Base-by-base conservation (phyloP, 2,888 invertebrate genomes). In the Pollenia angustigena region DNA sequence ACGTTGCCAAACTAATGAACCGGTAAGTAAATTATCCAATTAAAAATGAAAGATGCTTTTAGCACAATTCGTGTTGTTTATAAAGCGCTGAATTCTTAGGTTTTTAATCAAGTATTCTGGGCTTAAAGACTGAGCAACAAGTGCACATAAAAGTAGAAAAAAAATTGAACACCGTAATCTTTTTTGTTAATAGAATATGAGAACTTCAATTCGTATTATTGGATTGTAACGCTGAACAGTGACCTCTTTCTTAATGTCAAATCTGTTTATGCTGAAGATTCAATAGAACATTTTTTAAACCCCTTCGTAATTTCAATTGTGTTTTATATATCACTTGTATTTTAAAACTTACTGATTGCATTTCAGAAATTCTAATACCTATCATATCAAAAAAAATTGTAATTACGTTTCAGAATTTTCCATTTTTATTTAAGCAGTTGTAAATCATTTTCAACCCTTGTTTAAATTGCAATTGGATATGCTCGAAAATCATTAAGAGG, bases 1-100 rank as follows among this genome's bases (percentile, higher is more conserved):
- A 99, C 94, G 96, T 97, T 72, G 97, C 97, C 90, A 99, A 99
- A 94, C 96, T 99, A 91, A 99, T 99, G 99, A 98, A 97, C 95
- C 95, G 96, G 93, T 93, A 88, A 92, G 93, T 90, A 46, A 14
- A 42, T 44, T n/a, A 66, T 68, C 11, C 52, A 48, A 52, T 6
- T 7, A 56, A 7, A 48, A 40, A 3, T 54, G 2, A n/a, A 40
- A 64, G 16, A 84, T 66, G 91, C 93, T 93, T 93, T 93, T 93
- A 93, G 93, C 93, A 93, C 92, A 91, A 89, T 78, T 88, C 90
- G 93, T 92, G 92, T 91, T 91, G 89, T 90, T 90, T 90, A 90
- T 78, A 91, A 90, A 89, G 90, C 89, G 88, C 66, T 78, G 81
- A 52, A 14, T 69, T 62, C 64, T 75, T 40, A 46, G 82, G 48